Evolutionary conservation across 2,113 vertebrate genomes (phyloP), one percentile per base, ranked within the genome.

Genomic region (Oreochromis tanganicae): DNA sequence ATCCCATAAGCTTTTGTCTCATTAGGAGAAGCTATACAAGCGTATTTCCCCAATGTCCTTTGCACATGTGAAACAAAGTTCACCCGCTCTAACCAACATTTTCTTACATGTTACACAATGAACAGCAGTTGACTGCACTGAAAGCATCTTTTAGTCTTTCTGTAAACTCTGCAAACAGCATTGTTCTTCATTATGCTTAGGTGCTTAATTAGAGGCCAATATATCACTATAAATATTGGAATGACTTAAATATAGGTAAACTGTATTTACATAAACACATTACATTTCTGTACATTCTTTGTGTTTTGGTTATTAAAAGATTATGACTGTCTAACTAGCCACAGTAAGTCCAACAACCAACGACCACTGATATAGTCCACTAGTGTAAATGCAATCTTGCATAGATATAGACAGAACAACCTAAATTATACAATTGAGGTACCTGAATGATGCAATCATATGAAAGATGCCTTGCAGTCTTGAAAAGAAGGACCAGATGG

Each of bases 1-100:
- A 91, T 83, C 71, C 85, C 50, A 85, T 92, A 88, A 94, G 90
- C 88, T 87, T 85, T 68, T 73, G 86, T 88, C 82, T 92, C 87
- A 91, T 91, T 84, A 85, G 68, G 21, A 27, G 68, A 63, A 78
- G 85, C 83, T 83, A 81, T 56, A 86, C 84, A 78, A 11, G 78
- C 48, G 86, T 83, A 93, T 92, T 92, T 92, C 92, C 88, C 94
- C 43, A 17, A 85, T 9, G 85, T 79, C 48, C 41, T 32, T 21
- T 90, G 83, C 87, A 85, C 61, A 50, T 88, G 89, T 88, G 88
- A 89, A 84, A 84, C 66, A 86, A 29, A 85, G 48, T 56, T 66
- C 81, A 81, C 50, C 66, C 1, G 29, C 88, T 81, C 17, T 24
- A 16, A 9, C 9, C 14, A 36, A 82, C 34, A 71, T 89, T 87